These are phyloP conservation scores for Oryzias sinensis DNA, from an alignment of 2,797 vertebrate genomes.

Conservation along the genomic window DNA sequence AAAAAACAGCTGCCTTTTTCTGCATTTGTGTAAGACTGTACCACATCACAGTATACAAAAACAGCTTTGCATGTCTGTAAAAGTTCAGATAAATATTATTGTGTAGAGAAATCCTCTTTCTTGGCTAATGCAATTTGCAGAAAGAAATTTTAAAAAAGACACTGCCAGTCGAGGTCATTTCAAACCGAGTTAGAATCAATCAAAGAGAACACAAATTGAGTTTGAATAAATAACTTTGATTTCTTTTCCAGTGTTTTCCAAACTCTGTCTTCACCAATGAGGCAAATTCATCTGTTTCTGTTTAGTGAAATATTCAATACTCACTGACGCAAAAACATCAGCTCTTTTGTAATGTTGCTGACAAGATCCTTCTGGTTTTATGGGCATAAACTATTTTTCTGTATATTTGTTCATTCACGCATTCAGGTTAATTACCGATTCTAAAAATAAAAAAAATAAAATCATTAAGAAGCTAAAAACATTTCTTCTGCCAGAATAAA, in stretches of 20 bases:
- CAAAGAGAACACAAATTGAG: constrained; percentile 9
- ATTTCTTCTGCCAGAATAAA: too few relatives aligned
- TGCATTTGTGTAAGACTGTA: too few relatives aligned
- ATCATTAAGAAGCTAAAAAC: too few relatives aligned
- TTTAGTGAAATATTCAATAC: constrained; percentile 33
- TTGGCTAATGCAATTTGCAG: neutral
- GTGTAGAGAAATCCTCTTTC: too few relatives aligned
- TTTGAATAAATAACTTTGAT: constrained; percentile 15
- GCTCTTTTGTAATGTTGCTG: constrained; percentile 17
- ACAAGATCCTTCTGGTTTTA: constrained; percentile 14
- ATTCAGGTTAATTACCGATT: constrained; percentile 8
- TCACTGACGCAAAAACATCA: constrained; percentile 12
- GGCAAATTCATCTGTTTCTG: constrained; percentile 47
- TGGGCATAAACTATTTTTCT: constrained; percentile 11
- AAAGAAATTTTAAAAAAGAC: neutral
- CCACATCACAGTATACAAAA: too few relatives aligned
- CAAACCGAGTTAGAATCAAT: constrained; percentile 5
- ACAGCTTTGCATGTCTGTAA: too few relatives aligned
- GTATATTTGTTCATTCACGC: neutral
- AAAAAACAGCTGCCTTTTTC: too few relatives aligned
- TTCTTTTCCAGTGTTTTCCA: constrained; percentile 6
- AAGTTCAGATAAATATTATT: too few relatives aligned
- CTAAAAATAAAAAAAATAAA: too few relatives aligned
- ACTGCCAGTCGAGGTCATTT: constrained; percentile 3
- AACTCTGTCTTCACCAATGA: constrained; percentile 12